Evolutionary conservation across 2,797 vertebrate species (phyloP), one percentile per base, ranked within the genome.

Genomic region (Phoebastria nigripes): DNA sequence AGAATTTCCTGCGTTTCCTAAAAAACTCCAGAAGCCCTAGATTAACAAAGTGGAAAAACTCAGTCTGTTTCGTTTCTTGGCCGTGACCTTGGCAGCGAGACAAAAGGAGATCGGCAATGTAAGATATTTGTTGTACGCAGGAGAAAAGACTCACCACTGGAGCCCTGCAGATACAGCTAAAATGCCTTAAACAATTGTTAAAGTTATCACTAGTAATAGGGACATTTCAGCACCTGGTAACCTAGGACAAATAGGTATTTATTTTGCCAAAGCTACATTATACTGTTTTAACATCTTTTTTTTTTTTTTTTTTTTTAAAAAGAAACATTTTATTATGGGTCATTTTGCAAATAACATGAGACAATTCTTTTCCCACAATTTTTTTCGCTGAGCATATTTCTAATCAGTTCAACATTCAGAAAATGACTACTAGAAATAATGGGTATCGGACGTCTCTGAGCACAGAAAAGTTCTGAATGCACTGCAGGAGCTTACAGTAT

Each of bases 61-160:
- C 83, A 31, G 89, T 81, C 79, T 80, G 74, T 92, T 96, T 92
- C 79, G 74, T 92, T 96, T 92, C 79, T 96, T 92, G 80, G 74
- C 88, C 28, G 0, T 96, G 96, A 97, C 97, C 96, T 97, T 97
- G 96, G 94, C 94, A 93, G 47, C 66, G 71, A 92, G 86, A 85
- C 89, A 95, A 94, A 93, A 97, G 81, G 93, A 96, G 85, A 90
- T 63, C 87, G 84, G 94, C 65, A 90, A 61, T 84, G 39, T 83
- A 85, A 82, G 72, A 24, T 91, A 88, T 92, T 94, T 94, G 87
- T 66, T 90, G 58, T 51, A 82, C 5, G 11, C 47, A 51, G 54
- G 71, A 94, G 83, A 90, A 96, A 56, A 93, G 62, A 35, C 46
- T 89, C 13, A 6, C 35, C 15, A 22, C 47, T 92, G 33, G 62